phyloP scores from a whole-genome alignment of 2,888 invertebrate genomes.

The Hesperia comma region DNA sequence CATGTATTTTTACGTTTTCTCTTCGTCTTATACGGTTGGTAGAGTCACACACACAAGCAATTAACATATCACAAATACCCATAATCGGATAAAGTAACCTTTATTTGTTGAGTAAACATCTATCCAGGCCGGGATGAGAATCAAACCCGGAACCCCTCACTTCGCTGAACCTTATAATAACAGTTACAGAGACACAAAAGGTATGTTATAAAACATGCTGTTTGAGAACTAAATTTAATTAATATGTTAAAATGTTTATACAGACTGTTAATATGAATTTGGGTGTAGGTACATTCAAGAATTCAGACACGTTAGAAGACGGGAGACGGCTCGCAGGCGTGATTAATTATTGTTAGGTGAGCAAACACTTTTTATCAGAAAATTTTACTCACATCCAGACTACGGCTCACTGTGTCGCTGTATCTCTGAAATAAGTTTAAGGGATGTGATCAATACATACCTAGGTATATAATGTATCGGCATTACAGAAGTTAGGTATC shows the following conservation, averaged over 20 bases:
- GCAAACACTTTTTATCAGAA: conserved; percentile 61
- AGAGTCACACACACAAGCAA: no score
- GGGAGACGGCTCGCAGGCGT: conserved; percentile 42
- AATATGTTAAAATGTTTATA: not conserved
- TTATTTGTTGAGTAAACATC: no score
- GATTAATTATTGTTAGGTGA: conserved; percentile 72
- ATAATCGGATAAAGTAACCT: no score
- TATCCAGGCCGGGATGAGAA: no score
- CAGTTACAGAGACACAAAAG: no score
- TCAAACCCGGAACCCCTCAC: no score
- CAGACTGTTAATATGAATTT: conserved; percentile 4
- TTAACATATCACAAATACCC: no score
- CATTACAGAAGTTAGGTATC: no score
- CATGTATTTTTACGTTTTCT: no score
- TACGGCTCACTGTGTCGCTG: conserved; percentile 63
- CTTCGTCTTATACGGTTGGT: no score
- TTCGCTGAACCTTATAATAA: no score
- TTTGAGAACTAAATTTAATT: not conserved
- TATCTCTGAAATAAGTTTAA: conserved; percentile 52
- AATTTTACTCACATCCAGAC: conserved; percentile 73
- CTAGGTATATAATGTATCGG: no score
- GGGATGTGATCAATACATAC: not conserved
- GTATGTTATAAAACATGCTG: not conserved
- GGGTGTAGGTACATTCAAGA: conserved; percentile 9
- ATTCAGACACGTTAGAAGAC: conserved; percentile 34